phyloP scores from a whole-genome alignment of 2,888 invertebrate genomes.

The Atrina japonica region DNA sequence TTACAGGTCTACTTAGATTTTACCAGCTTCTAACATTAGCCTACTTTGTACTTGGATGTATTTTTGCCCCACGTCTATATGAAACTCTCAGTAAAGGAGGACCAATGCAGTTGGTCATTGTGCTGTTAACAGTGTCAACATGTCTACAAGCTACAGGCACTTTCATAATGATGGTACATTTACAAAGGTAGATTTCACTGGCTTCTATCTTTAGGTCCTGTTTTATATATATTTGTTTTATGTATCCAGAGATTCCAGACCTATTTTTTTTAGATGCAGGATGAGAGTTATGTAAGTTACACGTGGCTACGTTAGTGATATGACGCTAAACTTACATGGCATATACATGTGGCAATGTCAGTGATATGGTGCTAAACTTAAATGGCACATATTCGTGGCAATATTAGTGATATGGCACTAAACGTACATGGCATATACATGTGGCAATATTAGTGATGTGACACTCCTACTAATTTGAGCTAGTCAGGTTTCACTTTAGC shows the following conservation, averaged over 20 bases:
- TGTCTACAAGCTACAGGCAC: slow-evolving; percentile 71
- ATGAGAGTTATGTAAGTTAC: too few relatives aligned
- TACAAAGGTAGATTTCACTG: slow-evolving; percentile 70
- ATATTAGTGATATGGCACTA: too few relatives aligned
- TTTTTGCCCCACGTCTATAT: slow-evolving; percentile 72
- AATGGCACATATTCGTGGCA: too few relatives aligned
- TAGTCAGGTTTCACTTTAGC: too few relatives aligned
- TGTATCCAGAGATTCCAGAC: neutral
- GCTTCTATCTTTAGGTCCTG: too few relatives aligned
- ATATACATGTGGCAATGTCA: too few relatives aligned
- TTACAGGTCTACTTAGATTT: slow-evolving; percentile 73
- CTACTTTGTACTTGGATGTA: slow-evolving; percentile 76
- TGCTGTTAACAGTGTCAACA: slow-evolving; percentile 71
- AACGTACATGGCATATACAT: too few relatives aligned
- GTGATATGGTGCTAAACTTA: too few relatives aligned
- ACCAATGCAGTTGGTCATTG: slow-evolving; percentile 78
- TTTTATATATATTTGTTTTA: neutral
- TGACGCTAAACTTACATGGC: too few relatives aligned
- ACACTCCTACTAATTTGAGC: too few relatives aligned
- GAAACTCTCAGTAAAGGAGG: slow-evolving; percentile 76
- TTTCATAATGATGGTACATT: slow-evolving; percentile 74
- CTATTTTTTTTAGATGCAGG: neutral
- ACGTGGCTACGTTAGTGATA: too few relatives aligned
- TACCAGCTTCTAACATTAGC: slow-evolving; percentile 75
- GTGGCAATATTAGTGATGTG: too few relatives aligned